phyloP scores from a whole-genome alignment of 2,888 invertebrate genomes.

The Hypolimnas misippus region DNA sequence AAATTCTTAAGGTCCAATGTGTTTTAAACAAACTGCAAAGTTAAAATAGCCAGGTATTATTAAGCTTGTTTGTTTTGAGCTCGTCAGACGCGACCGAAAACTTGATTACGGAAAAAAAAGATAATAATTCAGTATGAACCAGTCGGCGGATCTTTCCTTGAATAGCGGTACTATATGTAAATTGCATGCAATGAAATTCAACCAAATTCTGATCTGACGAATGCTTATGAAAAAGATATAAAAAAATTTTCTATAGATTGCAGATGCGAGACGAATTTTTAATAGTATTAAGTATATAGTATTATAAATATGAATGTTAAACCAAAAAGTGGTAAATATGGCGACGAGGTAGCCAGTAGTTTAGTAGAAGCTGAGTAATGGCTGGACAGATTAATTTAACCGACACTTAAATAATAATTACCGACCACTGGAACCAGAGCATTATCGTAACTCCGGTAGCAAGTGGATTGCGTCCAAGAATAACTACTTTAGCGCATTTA shows the following conservation, averaged over 20 bases:
- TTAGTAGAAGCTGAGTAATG: slow-evolving; percentile 48
- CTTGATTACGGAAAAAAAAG: slow-evolving; percentile 76
- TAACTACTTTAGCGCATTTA: slow-evolving; percentile 50
- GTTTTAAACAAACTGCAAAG: slow-evolving; percentile 46
- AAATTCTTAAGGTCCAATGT: slow-evolving; percentile 43
- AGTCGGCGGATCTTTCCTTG: slow-evolving; percentile 62
- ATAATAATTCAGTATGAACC: slow-evolving; percentile 68
- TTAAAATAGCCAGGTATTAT: slow-evolving; percentile 51
- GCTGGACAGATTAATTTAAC: slow-evolving; percentile 72
- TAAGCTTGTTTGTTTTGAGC: slow-evolving; percentile 74
- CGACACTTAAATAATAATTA: slow-evolving; percentile 78
- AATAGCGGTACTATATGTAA: slow-evolving; percentile 79
- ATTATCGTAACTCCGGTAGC: slow-evolving; percentile 58
- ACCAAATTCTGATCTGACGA: slow-evolving; percentile 56
- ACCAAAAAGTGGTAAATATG: slow-evolving; percentile 58
- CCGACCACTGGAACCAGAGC: slow-evolving; percentile 66
- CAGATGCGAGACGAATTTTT: neutral
- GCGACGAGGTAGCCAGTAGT: slow-evolving; percentile 54
- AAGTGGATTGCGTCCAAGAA: slow-evolving; percentile 53
- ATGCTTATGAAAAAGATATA: slow-evolving; percentile 7
- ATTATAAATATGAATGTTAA: slow-evolving; percentile 41
- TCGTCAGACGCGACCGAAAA: slow-evolving; percentile 65
- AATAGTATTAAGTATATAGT: neutral
- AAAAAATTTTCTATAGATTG: slow-evolving; percentile 1
- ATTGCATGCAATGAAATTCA: slow-evolving; percentile 64